A percentile compares a stretch with the other conserved stretches of the same genome.
Conservation (phyloP, 2,113 vertebrate species). For the Solea solea region DNA sequence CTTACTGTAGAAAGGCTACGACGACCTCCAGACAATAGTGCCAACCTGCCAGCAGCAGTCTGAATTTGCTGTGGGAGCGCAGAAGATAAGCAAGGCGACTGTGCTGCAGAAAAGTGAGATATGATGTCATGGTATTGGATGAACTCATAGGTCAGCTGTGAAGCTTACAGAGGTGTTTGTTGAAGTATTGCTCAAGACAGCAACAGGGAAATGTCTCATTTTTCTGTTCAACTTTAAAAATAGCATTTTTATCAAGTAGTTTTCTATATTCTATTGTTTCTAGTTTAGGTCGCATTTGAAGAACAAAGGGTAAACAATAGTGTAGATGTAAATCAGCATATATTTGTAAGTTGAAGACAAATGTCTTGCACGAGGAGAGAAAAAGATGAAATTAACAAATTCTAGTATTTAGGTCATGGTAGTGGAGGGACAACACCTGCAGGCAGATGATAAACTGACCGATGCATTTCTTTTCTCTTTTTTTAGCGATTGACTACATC, state of each 20-base stretch:
- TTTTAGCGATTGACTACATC: slow-evolving; percentile 96
- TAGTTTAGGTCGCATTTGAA: too few relatives aligned
- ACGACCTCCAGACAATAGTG: slow-evolving; percentile 94
- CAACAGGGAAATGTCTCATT: too few relatives aligned
- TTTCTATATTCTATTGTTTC: neutral
- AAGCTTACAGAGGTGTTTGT: too few relatives aligned
- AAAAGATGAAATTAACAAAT: too few relatives aligned
- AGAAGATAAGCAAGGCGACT: slow-evolving; percentile 97
- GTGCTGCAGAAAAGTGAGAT: slow-evolving; percentile 95
- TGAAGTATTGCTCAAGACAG: too few relatives aligned
- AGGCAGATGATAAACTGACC: neutral
- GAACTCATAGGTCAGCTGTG: neutral
- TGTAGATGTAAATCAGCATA: neutral
- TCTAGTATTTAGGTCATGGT: too few relatives aligned
- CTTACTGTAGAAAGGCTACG: slow-evolving; percentile 92
- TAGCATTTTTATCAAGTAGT: neutral
- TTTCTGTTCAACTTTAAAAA: neutral
- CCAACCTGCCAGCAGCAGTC: slow-evolving; percentile 98
- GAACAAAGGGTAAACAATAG: neutral
- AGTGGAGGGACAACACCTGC: too few relatives aligned
- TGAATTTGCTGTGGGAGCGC: slow-evolving; percentile 88
- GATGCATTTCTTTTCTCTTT: slow-evolving; percentile 25
- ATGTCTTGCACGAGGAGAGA: too few relatives aligned
- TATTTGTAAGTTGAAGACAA: neutral
- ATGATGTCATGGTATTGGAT: neutral